Evolutionary conservation across 2,113 vertebrate genomes (phyloP).

Genomic region (Anguilla rostrata): DNA sequence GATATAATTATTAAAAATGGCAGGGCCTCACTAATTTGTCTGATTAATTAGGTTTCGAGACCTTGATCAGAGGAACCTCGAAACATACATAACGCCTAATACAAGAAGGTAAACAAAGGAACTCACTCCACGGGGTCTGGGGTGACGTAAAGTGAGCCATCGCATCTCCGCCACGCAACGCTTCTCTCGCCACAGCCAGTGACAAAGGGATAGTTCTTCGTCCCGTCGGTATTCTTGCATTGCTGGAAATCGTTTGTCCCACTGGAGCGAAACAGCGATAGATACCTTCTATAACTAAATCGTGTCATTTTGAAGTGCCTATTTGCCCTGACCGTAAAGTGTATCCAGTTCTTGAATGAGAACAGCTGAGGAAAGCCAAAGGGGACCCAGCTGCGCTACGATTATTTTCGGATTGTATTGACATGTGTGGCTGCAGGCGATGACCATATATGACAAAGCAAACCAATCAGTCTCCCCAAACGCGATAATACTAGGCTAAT

Average conservation of each 20-base stretch:
- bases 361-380: conserved; percentile 69
- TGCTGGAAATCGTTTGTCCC: conserved; percentile 42
- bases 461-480: conserved; percentile 48
- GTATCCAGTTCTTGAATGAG: conserved; percentile 51
- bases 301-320: conserved; percentile 74
- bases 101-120: conserved; percentile 44
- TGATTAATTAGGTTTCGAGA: background rate
- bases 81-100: background rate
- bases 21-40: background rate
- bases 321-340: background rate
- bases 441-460: conserved; percentile 83
- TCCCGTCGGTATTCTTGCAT: background rate
- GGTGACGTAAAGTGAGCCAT: conserved; percentile 59
- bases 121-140: conserved; percentile 79
- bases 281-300: conserved; percentile 90
- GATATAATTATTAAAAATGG: background rate
- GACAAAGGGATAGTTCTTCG: conserved; percentile 22
- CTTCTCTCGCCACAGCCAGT: conserved; percentile 49
- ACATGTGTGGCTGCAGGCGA: conserved; percentile 75
- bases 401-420: conserved; percentile 89
- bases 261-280: conserved; percentile 83
- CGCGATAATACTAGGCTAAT: conserved; percentile 38
- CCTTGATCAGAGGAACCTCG: no score
- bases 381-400: conserved; percentile 78
- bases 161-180: conserved; percentile 63